These are phyloP conservation scores for Pantherophis alleghaniensis DNA, from an alignment of 2,797 vertebrate species.

Conservation along the genomic window DNA sequence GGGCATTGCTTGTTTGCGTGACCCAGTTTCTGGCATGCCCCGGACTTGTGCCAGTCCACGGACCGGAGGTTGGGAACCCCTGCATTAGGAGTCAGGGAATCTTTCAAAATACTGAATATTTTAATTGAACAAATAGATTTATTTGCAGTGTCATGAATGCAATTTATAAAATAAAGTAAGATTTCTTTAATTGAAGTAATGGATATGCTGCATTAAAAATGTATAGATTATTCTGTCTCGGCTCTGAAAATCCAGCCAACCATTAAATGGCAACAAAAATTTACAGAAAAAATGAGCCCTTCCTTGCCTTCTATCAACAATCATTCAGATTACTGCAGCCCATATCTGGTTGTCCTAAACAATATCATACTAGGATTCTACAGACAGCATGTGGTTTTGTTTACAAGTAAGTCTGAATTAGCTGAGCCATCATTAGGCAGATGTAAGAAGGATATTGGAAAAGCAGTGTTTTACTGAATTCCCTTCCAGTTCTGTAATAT, in stretches of 20 bases:
- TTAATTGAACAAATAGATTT: neutral
- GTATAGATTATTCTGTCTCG: neutral
- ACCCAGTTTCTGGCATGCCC: too few relatives aligned
- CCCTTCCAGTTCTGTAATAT: neutral
- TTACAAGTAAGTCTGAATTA: neutral
- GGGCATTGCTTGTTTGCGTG: too few relatives aligned
- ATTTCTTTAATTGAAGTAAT: neutral
- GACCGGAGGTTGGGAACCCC: too few relatives aligned
- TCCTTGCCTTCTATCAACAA: neutral
- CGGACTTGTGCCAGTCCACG: too few relatives aligned
- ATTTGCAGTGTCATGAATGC: neutral
- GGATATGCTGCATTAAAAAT: neutral
- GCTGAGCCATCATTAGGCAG: neutral
- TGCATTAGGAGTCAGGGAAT: neutral
- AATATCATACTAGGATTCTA: neutral
- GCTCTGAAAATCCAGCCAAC: neutral
- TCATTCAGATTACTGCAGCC: neutral
- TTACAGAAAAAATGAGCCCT: neutral
- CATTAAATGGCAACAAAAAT: neutral
- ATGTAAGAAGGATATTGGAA: fast-evolving
- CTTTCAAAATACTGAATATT: neutral
- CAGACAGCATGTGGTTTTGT: neutral
- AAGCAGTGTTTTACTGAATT: neutral
- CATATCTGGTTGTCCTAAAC: neutral
- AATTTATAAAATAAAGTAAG: neutral